Base-by-base conservation (phyloP, 2,797 vertebrate genomes). In the Meda fulgida region DNA sequence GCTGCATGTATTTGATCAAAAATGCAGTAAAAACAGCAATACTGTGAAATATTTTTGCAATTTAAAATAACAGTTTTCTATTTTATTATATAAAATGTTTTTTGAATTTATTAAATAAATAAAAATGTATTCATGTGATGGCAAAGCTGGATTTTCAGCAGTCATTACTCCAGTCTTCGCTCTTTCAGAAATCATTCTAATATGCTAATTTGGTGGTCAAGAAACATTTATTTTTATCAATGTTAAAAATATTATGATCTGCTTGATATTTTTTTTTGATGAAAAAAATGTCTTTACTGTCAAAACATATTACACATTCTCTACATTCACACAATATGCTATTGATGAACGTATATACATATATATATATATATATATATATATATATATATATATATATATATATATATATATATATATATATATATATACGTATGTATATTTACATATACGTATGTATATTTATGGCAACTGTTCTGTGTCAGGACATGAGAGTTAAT, bases 381-480 rank as follows among this genome's bases (percentile, higher is more conserved):
- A n/a, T n/a, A n/a, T n/a, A n/a, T n/a, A n/a, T n/a, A n/a, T n/a
- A n/a, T n/a, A n/a, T n/a, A n/a, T n/a, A n/a, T n/a, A n/a, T n/a
- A n/a, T n/a, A n/a, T n/a, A n/a, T n/a, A n/a, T n/a, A n/a, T n/a
- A n/a, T n/a, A n/a, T n/a, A n/a, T n/a, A n/a, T n/a, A n/a, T n/a
- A n/a, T n/a, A n/a, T n/a, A n/a, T n/a, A n/a, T n/a, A n/a, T n/a
- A n/a, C n/a, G n/a, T n/a, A n/a, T n/a, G n/a, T n/a, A n/a, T n/a
- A n/a, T n/a, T n/a, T 48, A 48, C 46, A 14, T 40, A 40, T 40
- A 43, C 14, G 21, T 19, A 46, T 43, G 70, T 80, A 65, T 80
- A 67, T 80, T 67, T 80, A 58, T 69, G 75, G 67, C 67, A 80
- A 36, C 65, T 80, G 4, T 63, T 36, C 36, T 72, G 48, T 40